Conservation (phyloP, 2,113 vertebrate species). For the Toxotes chatareus region DNA sequence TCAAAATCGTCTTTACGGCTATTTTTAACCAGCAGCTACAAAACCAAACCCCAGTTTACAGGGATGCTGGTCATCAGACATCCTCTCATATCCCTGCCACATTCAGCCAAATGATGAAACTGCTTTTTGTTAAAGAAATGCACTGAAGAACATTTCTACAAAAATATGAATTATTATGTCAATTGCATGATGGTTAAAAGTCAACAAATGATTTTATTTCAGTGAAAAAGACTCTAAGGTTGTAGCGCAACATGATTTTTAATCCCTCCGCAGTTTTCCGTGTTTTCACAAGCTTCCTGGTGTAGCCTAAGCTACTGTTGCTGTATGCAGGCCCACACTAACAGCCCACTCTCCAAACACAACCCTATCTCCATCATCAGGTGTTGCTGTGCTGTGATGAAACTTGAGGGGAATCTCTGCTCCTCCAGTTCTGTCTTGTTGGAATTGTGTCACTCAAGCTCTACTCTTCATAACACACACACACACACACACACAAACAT, state of each 20-base stretch:
- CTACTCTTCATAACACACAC: slow-evolving; percentile 11
- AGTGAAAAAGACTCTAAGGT: neutral
- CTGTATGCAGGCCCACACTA: slow-evolving; percentile 51
- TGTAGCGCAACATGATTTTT: neutral
- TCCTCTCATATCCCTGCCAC: neutral
- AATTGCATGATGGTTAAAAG: neutral
- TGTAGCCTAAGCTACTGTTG: slow-evolving; percentile 71
- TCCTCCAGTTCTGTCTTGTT: slow-evolving; percentile 65
- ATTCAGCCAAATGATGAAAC: no score
- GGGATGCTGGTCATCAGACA: neutral
- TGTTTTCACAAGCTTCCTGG: slow-evolving; percentile 38
- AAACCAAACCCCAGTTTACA: neutral
- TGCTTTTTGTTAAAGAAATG: neutral
- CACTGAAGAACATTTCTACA: neutral
- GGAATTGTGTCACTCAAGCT: slow-evolving; percentile 38
- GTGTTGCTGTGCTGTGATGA: slow-evolving; percentile 36
- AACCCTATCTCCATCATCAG: slow-evolving; percentile 38
- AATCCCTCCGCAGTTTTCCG: neutral
- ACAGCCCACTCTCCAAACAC: slow-evolving; percentile 50
- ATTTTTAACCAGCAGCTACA: no score
- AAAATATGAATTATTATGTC: neutral
- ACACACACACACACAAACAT: slow-evolving; percentile 32
- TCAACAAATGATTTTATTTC: neutral
- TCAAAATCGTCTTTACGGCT: no score
- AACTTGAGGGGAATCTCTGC: slow-evolving; percentile 31